Evolutionary conservation across 2,888 invertebrate genomes (phyloP).

Genomic region (Archips crataeganus): DNA sequence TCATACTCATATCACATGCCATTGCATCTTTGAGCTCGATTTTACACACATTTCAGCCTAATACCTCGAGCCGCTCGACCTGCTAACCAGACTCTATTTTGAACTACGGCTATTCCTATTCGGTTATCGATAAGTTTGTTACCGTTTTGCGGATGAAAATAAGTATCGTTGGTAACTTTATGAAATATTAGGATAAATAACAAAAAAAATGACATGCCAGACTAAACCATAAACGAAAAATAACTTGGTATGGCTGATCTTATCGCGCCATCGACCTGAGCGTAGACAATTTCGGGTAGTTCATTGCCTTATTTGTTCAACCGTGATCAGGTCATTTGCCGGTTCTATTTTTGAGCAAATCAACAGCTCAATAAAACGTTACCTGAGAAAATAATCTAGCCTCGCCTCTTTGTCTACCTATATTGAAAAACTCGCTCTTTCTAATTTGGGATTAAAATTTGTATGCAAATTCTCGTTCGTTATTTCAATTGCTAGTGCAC

Average conservation of each 20-base stretch:
- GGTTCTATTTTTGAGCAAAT: not conserved
- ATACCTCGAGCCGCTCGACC: constrained; percentile 47
- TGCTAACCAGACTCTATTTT: constrained; percentile 57
- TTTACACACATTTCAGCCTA: constrained; percentile 33
- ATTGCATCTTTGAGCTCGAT: constrained; percentile 33
- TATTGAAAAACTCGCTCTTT: too few relatives aligned
- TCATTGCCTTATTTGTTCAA: constrained; percentile 7
- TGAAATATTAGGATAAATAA: not conserved
- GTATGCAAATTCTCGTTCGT: not conserved
- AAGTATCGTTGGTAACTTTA: not conserved
- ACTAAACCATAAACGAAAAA: not conserved
- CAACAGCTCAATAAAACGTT: constrained; percentile 3
- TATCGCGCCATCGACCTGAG: constrained; percentile 10
- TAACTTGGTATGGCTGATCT: not conserved
- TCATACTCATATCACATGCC: constrained; percentile 6
- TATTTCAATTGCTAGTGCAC: not conserved
- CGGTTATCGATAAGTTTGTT: constrained; percentile 22
- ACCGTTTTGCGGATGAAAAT: not conserved
- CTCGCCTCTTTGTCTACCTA: not conserved
- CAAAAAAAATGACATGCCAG: not conserved
- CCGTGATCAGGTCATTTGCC: not conserved
- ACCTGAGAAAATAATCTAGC: not conserved
- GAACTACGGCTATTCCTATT: too few relatives aligned
- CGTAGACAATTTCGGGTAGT: constrained; percentile 10
- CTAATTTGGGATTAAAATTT: too few relatives aligned